These are phyloP conservation scores for Petroica traversi DNA, from an alignment of 2,113 vertebrate species.

Conservation along the genomic window DNA sequence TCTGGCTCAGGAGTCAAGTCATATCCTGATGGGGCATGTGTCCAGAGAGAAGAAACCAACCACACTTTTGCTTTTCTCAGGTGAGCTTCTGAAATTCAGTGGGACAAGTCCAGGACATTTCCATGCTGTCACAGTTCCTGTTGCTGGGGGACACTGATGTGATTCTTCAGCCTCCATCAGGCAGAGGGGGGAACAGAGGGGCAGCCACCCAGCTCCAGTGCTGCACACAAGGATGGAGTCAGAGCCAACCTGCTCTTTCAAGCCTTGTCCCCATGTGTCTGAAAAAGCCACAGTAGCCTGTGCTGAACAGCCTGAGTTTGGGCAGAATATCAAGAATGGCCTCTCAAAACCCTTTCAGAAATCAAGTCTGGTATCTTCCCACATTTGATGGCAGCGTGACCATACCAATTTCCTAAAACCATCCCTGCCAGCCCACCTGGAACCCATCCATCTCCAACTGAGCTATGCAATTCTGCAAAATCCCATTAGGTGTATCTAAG, in stretches of 20 bases:
- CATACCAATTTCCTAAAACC: neutral
- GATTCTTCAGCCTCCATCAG: neutral
- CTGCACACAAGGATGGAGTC: neutral
- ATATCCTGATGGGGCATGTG: accelerated
- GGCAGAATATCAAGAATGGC: neutral
- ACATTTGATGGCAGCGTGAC: neutral
- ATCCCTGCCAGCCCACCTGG: neutral
- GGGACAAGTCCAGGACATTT: neutral
- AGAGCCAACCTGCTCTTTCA: neutral
- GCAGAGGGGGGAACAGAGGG: neutral
- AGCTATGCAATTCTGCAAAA: neutral
- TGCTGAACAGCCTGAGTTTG: neutral
- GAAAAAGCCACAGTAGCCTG: neutral
- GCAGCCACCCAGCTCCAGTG: neutral
- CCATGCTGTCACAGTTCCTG: accelerated
- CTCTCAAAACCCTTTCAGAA: neutral
- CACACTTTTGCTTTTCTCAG: neutral
- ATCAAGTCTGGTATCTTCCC: neutral
- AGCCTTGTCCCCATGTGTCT: neutral
- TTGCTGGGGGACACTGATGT: neutral
- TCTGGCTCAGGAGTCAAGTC: neutral
- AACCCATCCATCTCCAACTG: neutral
- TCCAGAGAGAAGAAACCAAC: neutral
- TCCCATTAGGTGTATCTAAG: neutral
- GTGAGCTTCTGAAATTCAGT: neutral